A percentile compares a stretch with the other conserved stretches of the same genome.
phyloP scores from a whole-genome alignment of 1,140 invertebrate species.

The Chrysoperla carnea region DNA sequence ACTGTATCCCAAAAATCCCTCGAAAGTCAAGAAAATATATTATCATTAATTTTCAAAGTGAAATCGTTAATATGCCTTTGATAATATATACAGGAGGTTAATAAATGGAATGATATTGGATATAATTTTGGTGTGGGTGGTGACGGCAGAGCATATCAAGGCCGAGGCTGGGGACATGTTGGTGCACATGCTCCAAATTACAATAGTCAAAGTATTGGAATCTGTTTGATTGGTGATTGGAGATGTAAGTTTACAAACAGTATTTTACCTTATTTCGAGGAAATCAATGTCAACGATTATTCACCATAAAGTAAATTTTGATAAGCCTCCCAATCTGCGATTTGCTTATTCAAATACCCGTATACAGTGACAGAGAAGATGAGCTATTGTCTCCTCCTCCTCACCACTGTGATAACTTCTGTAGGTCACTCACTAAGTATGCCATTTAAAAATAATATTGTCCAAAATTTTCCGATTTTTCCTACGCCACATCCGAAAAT shows the following conservation, averaged over 20 bases:
- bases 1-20: no score
- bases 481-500: no score
- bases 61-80: no score
- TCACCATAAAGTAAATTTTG: neutral
- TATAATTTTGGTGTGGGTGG: constrained; percentile 65
- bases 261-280: neutral
- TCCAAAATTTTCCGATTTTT: no score
- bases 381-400: no score
- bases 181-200: constrained; percentile 30
- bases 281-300: neutral
- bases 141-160: constrained; percentile 56
- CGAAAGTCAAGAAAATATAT: no score
- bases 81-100: constrained; percentile 18
- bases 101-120: constrained; percentile 51
- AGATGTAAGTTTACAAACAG: constrained; percentile 21
- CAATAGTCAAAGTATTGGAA: constrained; percentile 53
- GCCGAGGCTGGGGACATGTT: constrained; percentile 60
- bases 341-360: no score
- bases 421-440: no score
- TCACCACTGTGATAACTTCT: no score
- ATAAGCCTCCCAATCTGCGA: neutral
- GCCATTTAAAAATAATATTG: no score
- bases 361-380: no score
- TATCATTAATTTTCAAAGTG: no score
- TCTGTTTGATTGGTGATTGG: constrained; percentile 53